Conservation (phyloP, 2,888 invertebrate genomes). For the Acrobasis suavella region DNA sequence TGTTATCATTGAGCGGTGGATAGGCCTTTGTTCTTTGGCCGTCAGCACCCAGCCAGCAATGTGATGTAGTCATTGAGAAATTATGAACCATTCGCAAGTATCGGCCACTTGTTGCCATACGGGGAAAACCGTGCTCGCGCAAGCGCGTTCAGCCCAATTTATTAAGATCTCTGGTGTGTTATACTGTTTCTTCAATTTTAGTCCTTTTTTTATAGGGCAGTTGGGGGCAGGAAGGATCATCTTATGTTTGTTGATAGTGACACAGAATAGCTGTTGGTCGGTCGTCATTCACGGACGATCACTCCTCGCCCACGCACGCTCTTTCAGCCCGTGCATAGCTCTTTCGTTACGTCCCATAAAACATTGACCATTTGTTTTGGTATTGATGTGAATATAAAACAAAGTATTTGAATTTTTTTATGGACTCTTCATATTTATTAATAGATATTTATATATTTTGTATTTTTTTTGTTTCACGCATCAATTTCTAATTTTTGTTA, state of each 20-base stretch:
- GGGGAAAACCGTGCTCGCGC: constrained; percentile 28
- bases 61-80: constrained; percentile 28
- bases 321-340: constrained; percentile 14
- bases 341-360: constrained; percentile 12
- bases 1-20: neutral
- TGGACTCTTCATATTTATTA: neutral
- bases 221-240: neutral
- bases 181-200: constrained; percentile 1
- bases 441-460: neutral
- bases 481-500: no score
- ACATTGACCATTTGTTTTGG: constrained; percentile 4
- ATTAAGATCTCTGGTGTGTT: constrained; percentile 5
- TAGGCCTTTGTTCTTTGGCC: constrained; percentile 1
- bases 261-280: constrained; percentile 1
- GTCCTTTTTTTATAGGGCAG: neutral
- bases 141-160: constrained; percentile 29
- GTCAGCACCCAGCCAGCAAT: constrained; percentile 17
- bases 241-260: constrained; percentile 2
- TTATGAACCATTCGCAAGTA: constrained; percentile 23
- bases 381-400: neutral
- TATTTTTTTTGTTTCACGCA: no score
- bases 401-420: neutral
- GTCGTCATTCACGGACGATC: constrained; percentile 10
- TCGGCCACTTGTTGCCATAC: constrained; percentile 38
- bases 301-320: constrained; percentile 13